Evolutionary conservation across 2,797 vertebrate species (phyloP).

Genomic region (Myotis vivesi): DNA sequence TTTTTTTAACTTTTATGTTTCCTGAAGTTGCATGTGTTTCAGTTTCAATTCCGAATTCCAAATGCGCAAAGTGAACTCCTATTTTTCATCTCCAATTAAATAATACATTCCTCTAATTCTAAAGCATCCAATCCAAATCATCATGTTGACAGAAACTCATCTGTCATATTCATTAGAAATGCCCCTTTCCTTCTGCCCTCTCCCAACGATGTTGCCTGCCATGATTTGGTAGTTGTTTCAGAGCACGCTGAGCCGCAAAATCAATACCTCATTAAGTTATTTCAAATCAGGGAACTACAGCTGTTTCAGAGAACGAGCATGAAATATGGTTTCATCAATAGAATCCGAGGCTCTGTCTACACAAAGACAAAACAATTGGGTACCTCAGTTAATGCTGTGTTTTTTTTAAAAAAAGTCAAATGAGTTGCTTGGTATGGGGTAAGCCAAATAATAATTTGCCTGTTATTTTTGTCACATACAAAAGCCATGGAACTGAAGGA

Average conservation of each 20-base stretch:
- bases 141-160: constrained; percentile 24
- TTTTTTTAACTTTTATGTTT: constrained; percentile 49
- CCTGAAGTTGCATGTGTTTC: constrained; percentile 13
- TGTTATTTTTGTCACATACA: constrained; percentile 1
- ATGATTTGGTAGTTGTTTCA: constrained; percentile 25
- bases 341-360: constrained; percentile 34
- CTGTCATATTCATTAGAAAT: constrained; percentile 42
- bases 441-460: constrained; percentile 41
- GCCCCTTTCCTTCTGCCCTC: not conserved
- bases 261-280: constrained; percentile 75
- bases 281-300: constrained; percentile 65
- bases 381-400: constrained; percentile 48
- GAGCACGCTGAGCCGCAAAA: constrained; percentile 22
- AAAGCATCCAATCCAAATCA: constrained; percentile 40
- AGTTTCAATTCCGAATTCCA: constrained; percentile 53
- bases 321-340: constrained; percentile 70
- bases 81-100: constrained; percentile 67
- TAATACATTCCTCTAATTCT: constrained; percentile 66
- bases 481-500: not conserved
- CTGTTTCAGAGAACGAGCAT: constrained; percentile 46
- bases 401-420: not conserved
- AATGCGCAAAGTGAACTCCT: constrained; percentile 44
- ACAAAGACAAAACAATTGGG: constrained; percentile 55
- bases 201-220: not conserved
- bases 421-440: constrained; percentile 1